These are phyloP conservation scores for Lepidochrysops patricia DNA, from an alignment of 2,888 invertebrate species.

Conservation along the genomic window DNA sequence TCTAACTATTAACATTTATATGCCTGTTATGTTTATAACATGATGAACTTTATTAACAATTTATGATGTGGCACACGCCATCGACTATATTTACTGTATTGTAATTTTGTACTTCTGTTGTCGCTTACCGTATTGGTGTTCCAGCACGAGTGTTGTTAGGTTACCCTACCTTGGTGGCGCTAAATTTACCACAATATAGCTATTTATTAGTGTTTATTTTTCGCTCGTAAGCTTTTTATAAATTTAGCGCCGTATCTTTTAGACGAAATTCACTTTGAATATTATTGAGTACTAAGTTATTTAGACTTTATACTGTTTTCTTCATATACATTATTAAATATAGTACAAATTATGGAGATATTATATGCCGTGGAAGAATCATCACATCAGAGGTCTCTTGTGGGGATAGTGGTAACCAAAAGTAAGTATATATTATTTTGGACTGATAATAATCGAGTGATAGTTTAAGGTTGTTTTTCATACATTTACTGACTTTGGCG, in stretches of 20 bases:
- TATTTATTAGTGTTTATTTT: conserved; percentile 27
- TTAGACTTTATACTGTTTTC: conserved; percentile 9
- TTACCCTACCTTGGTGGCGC: conserved; percentile 50
- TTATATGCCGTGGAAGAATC: conserved; percentile 21
- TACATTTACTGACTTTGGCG: conserved; percentile 49
- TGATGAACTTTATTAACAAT: conserved; percentile 69
- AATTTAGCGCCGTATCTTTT: conserved; percentile 43
- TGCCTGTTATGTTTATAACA: conserved; percentile 76
- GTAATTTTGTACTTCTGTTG: conserved; percentile 64
- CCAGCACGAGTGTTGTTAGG: conserved; percentile 67
- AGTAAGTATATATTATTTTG: conserved; percentile 24
- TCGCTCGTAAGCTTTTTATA: conserved; percentile 26
- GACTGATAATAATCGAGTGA: conserved; percentile 56
- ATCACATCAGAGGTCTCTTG: conserved; percentile 17
- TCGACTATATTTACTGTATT: conserved; percentile 72
- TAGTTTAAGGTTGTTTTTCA: conserved; percentile 45
- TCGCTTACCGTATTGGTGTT: conserved; percentile 68
- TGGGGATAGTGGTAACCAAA: conserved; percentile 23
- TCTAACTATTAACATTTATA: conserved; percentile 75
- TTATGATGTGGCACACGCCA: conserved; percentile 71
- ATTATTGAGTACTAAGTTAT: neutral
- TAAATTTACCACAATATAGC: conserved; percentile 38
- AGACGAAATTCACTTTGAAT: conserved; percentile 10
- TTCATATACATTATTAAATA: conserved; percentile 18
- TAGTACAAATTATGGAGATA: conserved; percentile 27